Base-by-base conservation (phyloP, 1,140 invertebrate species). In the Anagrus nilaparvatae region DNA sequence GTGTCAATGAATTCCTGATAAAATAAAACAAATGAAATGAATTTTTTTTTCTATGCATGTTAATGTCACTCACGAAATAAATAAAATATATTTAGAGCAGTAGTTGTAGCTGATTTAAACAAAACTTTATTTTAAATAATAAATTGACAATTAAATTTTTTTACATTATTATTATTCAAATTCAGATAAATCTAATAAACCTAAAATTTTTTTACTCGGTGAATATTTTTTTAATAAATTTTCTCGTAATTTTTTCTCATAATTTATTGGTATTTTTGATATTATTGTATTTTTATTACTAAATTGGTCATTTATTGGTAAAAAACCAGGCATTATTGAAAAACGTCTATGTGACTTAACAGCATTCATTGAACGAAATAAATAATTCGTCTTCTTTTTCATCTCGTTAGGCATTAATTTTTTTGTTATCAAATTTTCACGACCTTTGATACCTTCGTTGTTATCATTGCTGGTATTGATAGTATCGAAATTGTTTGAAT, bases 301-400 rank as follows among this genome's bases (percentile, higher is more conserved):
- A 33, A 46, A 53, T 18, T 50, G 47, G 8, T 53, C 34, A 45
- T 60, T 49, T 14, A 57, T 43, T 2, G 60, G 49, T 29, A 60
- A 61, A 36, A 53, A 63, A 4, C 62, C 61, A 1, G 60, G 62
- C 56, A 63, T 59, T 5, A 65, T 44, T 0, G 60, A 60, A 3
- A 65, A 21, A 25, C 58, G 43, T 2, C 62, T 43, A 5, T 36
- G 46, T 0, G 56, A 53, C 0, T 56, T 53, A 1, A 63, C 54
- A 2, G 51, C 44, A 5, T 54, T 47, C 55, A 65, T 62, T 5
- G 51, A 47, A 6, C 53, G 47, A 24, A 60, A 42, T 1, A 65
- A 48, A 32, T 47, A 53, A 24, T 54, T 49, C 27, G 60, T 53
- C 2, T 53, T 30, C 0, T 18, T 19, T 8, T 54, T 61, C 21